These are phyloP conservation scores for Lanistes nyassanus DNA, from an alignment of 1,140 invertebrate genomes.

Conservation along the genomic window DNA sequence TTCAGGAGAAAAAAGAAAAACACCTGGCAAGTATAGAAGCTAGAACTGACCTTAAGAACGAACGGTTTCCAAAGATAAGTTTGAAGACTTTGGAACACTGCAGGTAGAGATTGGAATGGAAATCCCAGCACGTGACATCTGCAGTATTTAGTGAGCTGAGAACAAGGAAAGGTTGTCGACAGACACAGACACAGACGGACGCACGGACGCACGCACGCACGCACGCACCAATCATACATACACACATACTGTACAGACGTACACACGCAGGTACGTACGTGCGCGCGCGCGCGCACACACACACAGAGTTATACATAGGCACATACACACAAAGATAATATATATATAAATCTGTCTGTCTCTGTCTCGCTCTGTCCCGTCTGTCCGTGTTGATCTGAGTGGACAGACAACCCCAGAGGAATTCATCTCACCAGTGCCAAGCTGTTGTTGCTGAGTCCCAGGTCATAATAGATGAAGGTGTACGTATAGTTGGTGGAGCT, in stretches of 20 bases:
- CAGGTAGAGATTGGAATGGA: background rate
- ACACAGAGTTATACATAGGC: no score
- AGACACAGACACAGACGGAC: no score
- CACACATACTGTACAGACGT: no score
- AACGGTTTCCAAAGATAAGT: background rate
- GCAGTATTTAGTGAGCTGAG: constrained; percentile 12
- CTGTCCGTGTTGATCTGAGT: no score
- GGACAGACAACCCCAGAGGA: no score
- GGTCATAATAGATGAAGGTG: constrained; percentile 14
- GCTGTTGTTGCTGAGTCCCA: background rate
- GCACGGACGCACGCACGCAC: no score
- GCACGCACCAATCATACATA: no score
- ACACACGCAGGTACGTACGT: no score
- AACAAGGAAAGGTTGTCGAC: background rate
- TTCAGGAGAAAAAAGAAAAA: no score
- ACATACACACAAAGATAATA: no score
- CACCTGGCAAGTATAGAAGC: no score
- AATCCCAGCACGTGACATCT: constrained; percentile 7
- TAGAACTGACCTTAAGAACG: background rate
- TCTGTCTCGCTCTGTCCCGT: background rate
- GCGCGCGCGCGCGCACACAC: no score
- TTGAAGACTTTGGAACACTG: background rate
- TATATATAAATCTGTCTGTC: background rate
- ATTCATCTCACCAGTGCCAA: background rate
- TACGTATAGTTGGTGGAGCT: background rate